Evolutionary conservation across 2,113 vertebrate genomes (phyloP).

Genomic region (Pardalotus punctatus): DNA sequence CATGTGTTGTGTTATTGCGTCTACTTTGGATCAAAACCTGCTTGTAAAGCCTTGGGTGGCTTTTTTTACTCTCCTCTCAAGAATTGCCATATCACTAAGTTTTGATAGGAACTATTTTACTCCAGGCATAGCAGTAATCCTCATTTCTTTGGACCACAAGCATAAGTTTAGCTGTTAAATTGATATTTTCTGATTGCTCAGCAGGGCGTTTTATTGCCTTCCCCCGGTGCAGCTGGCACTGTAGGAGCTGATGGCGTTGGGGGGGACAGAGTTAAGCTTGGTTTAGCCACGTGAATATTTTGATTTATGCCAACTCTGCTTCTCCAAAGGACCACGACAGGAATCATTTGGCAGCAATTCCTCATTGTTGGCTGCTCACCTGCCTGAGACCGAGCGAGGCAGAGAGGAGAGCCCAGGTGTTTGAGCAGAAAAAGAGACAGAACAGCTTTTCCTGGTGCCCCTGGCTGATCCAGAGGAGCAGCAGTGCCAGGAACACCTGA

Average conservation of each 20-base stretch:
- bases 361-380: background rate
- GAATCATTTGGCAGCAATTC: slow-evolving; percentile 12
- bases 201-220: background rate
- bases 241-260: background rate
- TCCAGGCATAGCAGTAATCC: background rate
- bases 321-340: background rate
- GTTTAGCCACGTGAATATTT: background rate
- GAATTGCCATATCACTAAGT: background rate
- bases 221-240: background rate
- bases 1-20: background rate
- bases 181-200: background rate
- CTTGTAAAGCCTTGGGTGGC: background rate
- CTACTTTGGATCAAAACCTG: slow-evolving; percentile 42
- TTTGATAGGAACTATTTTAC: background rate
- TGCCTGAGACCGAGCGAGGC: background rate
- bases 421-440: background rate
- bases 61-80: background rate
- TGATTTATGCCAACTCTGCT: background rate
- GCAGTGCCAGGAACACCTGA: slow-evolving; percentile 27
- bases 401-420: background rate
- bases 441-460: background rate
- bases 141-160: background rate
- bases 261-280: background rate
- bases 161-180: background rate
- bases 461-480: background rate